Percentiles rank a stretch among this genome's conserved stretches.
These are phyloP conservation scores for Sciurus carolinensis DNA, from an alignment of 2,797 vertebrate species.

Conservation along the genomic window DNA sequence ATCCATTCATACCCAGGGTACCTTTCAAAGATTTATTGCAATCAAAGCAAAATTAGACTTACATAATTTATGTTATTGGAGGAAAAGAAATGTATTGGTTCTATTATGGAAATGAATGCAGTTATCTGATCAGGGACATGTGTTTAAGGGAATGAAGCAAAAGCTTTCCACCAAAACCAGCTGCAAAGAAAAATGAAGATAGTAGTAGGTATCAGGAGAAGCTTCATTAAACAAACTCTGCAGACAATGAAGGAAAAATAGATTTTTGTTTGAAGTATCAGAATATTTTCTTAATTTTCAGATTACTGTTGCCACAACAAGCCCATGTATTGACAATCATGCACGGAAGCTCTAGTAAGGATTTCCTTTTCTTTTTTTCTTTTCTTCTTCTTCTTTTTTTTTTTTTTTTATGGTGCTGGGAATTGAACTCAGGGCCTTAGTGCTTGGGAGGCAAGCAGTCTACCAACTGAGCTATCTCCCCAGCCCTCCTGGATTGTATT, in stretches of 20 bases:
- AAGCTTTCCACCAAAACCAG: background rate
- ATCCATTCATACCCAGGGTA: background rate
- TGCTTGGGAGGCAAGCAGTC: too few relatives aligned
- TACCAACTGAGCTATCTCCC: too few relatives aligned
- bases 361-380: background rate
- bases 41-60: constrained; percentile 46
- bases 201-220: background rate
- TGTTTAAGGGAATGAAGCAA: constrained; percentile 10
- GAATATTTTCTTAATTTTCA: constrained; percentile 20
- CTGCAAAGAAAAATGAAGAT: background rate
- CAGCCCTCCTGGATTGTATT: background rate
- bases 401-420: too few relatives aligned
- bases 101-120: background rate
- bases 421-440: too few relatives aligned
- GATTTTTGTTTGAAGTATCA: background rate
- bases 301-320: background rate
- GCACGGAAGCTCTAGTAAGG: background rate
- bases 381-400: too few relatives aligned
- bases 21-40: background rate
- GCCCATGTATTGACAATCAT: accelerated
- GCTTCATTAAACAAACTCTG: background rate
- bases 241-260: background rate
- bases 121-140: background rate
- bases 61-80: constrained; percentile 37
- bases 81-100: background rate